phyloP scores from a whole-genome alignment of 2,797 vertebrate species.

The Euthynnus affinis region DNA sequence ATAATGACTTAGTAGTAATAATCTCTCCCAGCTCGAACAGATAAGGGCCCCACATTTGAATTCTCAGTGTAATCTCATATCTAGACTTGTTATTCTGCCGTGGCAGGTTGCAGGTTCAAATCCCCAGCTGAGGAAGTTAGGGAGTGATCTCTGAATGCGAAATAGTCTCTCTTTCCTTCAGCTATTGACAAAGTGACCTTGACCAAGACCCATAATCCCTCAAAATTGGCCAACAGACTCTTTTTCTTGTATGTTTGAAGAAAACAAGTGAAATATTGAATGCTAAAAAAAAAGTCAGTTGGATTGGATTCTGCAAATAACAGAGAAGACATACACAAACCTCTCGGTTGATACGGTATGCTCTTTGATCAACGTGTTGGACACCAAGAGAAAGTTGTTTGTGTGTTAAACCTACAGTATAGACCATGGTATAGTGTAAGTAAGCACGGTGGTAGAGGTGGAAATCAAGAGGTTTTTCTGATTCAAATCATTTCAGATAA shows the following conservation, averaged over 20 bases:
- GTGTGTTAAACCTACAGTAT: no score
- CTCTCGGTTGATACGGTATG: neutral
- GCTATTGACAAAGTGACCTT: constrained; percentile 17
- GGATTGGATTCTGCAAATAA: neutral
- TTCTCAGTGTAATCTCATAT: constrained; percentile 52
- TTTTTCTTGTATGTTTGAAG: neutral
- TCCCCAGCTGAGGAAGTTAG: constrained; percentile 33
- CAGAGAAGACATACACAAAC: neutral
- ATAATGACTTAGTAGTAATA: constrained; percentile 75
- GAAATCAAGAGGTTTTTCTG: neutral
- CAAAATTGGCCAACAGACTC: constrained; percentile 1
- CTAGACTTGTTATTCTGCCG: constrained; percentile 40
- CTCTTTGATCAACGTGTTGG: neutral
- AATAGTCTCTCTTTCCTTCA: neutral
- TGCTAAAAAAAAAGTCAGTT: neutral
- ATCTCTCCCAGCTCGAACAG: constrained; percentile 63
- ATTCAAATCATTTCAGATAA: neutral
- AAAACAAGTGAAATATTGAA: neutral
- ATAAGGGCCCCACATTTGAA: constrained; percentile 65
- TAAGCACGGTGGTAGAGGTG: neutral
- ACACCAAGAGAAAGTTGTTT: neutral
- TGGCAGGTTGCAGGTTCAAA: constrained; percentile 57
- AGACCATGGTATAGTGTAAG: neutral
- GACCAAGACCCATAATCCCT: constrained; percentile 22
- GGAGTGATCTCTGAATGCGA: constrained; percentile 22